A percentile compares a stretch with the other conserved stretches of the same genome.
These are phyloP conservation scores for Leptinotarsa undecemlineata DNA, from an alignment of 1,140 invertebrate species.

Conservation along the genomic window DNA sequence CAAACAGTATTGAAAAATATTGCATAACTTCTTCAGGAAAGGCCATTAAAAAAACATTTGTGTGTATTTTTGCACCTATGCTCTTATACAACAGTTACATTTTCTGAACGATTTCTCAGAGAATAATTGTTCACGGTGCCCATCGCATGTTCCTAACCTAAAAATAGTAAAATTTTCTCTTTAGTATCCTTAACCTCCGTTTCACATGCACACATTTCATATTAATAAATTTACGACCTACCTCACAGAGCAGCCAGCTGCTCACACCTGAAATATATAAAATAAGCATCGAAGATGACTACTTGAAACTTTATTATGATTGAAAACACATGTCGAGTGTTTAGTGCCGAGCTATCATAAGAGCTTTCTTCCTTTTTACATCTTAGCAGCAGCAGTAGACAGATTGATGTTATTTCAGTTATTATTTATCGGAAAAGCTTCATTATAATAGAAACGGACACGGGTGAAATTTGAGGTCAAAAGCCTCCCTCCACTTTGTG, in stretches of 20 bases:
- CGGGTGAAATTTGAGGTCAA: background rate
- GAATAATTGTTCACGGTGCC: no score
- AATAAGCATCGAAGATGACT: background rate
- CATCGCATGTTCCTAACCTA: no score
- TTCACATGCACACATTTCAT: background rate
- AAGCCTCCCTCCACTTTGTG: background rate
- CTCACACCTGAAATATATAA: constrained; percentile 6
- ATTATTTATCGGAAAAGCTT: background rate
- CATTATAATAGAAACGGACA: background rate
- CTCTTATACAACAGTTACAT: no score
- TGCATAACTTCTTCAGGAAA: no score
- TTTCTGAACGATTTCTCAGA: no score
- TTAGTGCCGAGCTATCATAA: background rate
- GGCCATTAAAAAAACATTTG: no score
- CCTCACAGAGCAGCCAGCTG: background rate
- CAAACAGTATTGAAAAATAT: no score
- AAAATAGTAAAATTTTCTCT: no score
- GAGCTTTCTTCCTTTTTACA: background rate
- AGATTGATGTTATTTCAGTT: constrained; percentile 3
- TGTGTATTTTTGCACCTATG: no score
- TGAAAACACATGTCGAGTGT: constrained; percentile 5
- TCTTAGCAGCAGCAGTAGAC: background rate
- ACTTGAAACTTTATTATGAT: constrained; percentile 6
- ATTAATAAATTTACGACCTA: background rate
- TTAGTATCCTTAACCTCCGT: no score